Conservation (phyloP, 1,140 invertebrate species). For the Aleiodes sp. region DNA sequence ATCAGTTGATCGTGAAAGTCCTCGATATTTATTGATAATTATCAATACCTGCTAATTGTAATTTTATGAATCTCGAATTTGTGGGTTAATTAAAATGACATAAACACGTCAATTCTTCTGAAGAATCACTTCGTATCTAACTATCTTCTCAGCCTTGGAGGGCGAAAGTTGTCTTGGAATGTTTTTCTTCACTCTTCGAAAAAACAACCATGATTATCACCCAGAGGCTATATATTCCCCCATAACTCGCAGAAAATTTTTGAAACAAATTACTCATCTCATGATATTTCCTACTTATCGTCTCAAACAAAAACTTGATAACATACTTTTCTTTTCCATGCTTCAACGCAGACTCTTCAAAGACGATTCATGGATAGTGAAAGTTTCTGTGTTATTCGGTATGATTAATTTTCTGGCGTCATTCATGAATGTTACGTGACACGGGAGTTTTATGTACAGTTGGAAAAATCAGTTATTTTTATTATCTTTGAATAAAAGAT, state of each 20-base stretch:
- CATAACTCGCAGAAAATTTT: background rate
- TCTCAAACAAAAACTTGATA: background rate
- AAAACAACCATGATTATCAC: background rate
- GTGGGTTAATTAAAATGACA: background rate
- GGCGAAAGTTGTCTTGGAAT: slow-evolving; percentile 60
- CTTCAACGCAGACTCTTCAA: background rate
- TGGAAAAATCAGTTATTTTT: background rate
- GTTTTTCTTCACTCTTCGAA: background rate
- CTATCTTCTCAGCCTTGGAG: slow-evolving; percentile 64
- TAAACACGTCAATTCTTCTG: slow-evolving; percentile 40
- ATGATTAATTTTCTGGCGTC: slow-evolving; percentile 11
- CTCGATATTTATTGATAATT: no score
- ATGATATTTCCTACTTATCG: background rate
- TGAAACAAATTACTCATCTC: background rate
- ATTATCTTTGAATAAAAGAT: background rate
- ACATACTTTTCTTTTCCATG: background rate
- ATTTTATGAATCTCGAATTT: background rate
- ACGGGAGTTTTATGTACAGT: background rate
- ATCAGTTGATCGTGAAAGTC: no score
- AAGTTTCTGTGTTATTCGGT: background rate
- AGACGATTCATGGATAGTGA: background rate
- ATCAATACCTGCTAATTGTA: no score
- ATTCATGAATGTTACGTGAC: slow-evolving; percentile 2
- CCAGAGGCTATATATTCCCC: background rate
- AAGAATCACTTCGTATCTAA: slow-evolving; percentile 46